Evolutionary conservation across 2,113 vertebrate species (phyloP), one percentile per base, ranked within the genome.

Genomic region (Lampris incognitus): DNA sequence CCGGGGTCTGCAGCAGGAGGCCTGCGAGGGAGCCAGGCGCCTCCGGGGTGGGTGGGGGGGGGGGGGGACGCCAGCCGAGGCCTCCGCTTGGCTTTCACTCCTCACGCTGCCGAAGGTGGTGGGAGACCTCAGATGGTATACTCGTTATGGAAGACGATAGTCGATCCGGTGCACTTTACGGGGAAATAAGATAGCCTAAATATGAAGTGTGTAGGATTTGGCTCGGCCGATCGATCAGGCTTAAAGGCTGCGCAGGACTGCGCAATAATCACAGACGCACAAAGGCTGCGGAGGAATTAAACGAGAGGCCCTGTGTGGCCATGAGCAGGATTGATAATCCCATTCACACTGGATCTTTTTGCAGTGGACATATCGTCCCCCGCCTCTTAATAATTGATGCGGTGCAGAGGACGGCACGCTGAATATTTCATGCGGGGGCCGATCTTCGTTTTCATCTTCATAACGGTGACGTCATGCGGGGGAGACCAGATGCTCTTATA

Each of bases 261-360:
- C 44, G 70, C 87, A 91, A 86, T 90, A 88, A 92, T 92, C 87
- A 91, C 84, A 90, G 87, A 67, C 84, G 83, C 86, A 88, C 82
- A 86, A 87, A 92, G 24, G 89, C 91, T 86, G 81, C 24, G 70
- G 88, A 90, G 89, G 88, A 92, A 89, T 93, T 92, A 94, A 94
- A 92, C 86, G 89, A 92, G 85, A 80, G 92, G 91, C 90, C 92
- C 92, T 89, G 85, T 69, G 93, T 94, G 92, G 79, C 92, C 89
- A 92, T 93, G 91, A 93, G 92, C 82, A 91, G 84, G 92, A 92
- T 93, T 93, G 90, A 93, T 94, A 93, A 93, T 90, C 84, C 87
- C 93, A 92, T 94, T 94, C 92, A 94, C 92, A 94, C 92, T 86
- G 89, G 69, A 89, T 91, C 91, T 90, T 89, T 90, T 91, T 92